Base-by-base conservation (phyloP, 2,888 invertebrate genomes). In the Lissocephala sabroskyi region DNA sequence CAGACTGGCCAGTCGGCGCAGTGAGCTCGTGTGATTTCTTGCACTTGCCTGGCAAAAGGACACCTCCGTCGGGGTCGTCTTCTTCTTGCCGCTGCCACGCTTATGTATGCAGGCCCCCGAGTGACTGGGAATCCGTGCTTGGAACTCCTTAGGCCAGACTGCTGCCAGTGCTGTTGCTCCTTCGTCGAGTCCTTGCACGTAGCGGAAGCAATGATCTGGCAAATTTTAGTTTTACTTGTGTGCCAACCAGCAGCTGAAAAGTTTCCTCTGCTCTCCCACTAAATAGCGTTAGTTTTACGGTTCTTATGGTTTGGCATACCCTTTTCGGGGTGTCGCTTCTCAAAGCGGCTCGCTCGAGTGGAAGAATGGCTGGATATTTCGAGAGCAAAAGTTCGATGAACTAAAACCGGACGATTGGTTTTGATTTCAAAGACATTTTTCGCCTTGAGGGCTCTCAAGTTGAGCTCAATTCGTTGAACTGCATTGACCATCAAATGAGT, bases 181-280 rank as follows among this genome's bases (percentile, higher is more conserved):
- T 52, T 56, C 59, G 51, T 43, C 44, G 64, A 70, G 61, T 74
- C 66, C 74, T 59, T 59, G 66, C 68, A 70, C 68, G 68, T 70
- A 70, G 52, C 74, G 68, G 68, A 70, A 70, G 74, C 68, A 70
- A 70, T 70, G 68, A 70, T 70, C 68, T 70, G 68, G 68, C 74
- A 70, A 70, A 70, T 74, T 70, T 70, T 70, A 70, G 68, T 74
- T 70, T 63, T 58, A 64, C 68, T 70, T 66, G 66, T 66, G 68
- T 59, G 45, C 59, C 64, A 57, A 62, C 54, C n/a, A n/a, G n/a
- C n/a, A n/a, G n/a, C n/a, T n/a, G 50, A 64, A 73, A 68, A 70
- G 56, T 66, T 65, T 70, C 54, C 54, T 68, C 41, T 49, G 53
- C 56, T 41, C n/a, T 55, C 58, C 61, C 68, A 64, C 68, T 74